Conservation (phyloP, 2,888 invertebrate genomes). For the Orthonevra nobilis region DNA sequence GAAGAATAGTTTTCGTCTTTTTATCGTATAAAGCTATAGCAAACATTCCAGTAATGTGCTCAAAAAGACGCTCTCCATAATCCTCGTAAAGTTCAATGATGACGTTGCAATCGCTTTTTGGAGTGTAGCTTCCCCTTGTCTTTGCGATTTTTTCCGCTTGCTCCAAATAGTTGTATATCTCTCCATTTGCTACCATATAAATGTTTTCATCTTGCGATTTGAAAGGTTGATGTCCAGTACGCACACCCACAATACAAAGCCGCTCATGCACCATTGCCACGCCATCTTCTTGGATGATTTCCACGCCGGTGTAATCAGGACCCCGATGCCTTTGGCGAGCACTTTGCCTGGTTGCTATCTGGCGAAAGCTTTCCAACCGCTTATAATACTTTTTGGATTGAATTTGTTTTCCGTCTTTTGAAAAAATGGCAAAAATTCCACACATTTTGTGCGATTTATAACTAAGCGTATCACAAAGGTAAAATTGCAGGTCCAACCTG, state of each 20-base stretch:
- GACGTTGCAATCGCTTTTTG: constrained; percentile 79
- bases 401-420: constrained; percentile 75
- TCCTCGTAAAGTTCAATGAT: constrained; percentile 78
- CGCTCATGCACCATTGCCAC: constrained; percentile 78
- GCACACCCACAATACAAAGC: constrained; percentile 77
- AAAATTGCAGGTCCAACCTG: no score
- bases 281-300: constrained; percentile 75
- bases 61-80: constrained; percentile 75
- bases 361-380: constrained; percentile 74
- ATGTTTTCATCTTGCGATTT: constrained; percentile 75
- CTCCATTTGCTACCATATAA: constrained; percentile 78
- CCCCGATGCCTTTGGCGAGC: constrained; percentile 78
- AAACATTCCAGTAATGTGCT: constrained; percentile 79
- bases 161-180: constrained; percentile 79
- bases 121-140: constrained; percentile 75
- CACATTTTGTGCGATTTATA: no score
- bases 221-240: constrained; percentile 78
- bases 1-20: constrained; percentile 74
- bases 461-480: no score
- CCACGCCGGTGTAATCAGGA: constrained; percentile 78
- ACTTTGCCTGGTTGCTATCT: constrained; percentile 78
- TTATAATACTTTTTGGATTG: constrained; percentile 72
- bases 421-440: constrained; percentile 79
- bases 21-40: constrained; percentile 78
- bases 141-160: constrained; percentile 76